A percentile compares a stretch with the other conserved stretches of the same genome.
These are phyloP conservation scores for Saturnia japonica DNA, from an alignment of 2,888 invertebrate genomes.

Conservation along the genomic window DNA sequence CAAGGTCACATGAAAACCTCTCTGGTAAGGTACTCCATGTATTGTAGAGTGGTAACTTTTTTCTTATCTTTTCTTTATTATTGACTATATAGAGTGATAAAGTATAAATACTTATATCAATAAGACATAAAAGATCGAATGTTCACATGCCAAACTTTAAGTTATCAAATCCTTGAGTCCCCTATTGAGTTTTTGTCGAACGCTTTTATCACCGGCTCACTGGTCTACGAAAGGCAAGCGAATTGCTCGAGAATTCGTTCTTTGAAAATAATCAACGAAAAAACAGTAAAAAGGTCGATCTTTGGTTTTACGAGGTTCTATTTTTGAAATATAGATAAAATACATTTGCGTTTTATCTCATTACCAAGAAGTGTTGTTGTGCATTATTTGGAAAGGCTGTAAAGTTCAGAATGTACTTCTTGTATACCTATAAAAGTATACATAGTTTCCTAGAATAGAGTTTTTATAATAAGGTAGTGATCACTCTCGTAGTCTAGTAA, in stretches of 20 bases:
- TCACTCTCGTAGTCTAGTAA: not conserved
- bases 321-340: constrained; percentile 36
- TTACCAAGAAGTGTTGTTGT: not conserved
- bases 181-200: constrained; percentile 45
- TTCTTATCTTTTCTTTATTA: not conserved
- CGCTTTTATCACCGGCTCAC: constrained; percentile 44
- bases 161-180: constrained; percentile 48
- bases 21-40: not conserved
- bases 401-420: not conserved
- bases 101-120: not conserved
- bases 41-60: not conserved
- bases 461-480: too few relatives aligned
- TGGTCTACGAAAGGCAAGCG: constrained; percentile 44
- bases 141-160: constrained; percentile 26
- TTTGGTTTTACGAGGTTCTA: constrained; percentile 37
- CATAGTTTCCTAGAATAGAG: too few relatives aligned
- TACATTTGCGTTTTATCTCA: not conserved
- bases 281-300: constrained; percentile 36
- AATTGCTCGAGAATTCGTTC: constrained; percentile 31
- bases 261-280: constrained; percentile 39
- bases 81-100: not conserved
- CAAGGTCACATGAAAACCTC: not conserved
- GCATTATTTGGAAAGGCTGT: not conserved
- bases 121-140: constrained; percentile 18
- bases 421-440: not conserved